Base-by-base conservation (phyloP, 2,888 invertebrate genomes). In the Hypomecis atomaria region DNA sequence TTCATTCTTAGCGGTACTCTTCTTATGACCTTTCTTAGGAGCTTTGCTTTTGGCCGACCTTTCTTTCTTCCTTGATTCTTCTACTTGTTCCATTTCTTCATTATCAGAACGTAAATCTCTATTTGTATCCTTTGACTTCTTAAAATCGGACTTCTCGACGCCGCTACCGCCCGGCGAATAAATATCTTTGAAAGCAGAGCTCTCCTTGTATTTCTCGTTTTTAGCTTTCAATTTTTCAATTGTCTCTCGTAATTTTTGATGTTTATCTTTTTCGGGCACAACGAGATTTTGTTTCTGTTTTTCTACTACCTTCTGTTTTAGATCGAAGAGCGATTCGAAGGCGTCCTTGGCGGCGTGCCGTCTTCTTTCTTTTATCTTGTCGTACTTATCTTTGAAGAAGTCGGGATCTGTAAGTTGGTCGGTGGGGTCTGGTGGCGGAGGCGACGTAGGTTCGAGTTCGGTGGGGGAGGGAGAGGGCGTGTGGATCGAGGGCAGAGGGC, bases 221-320 rank as follows among this genome's bases (percentile, higher is more conserved):
- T 94, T 95, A 9, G 94, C 94, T 83, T 94, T 95, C 10, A 95
- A 77, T 78, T 95, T 95, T 81, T 95, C 95, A 59, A 95, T 95
- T 0, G 95, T 95, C 78, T 94, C 94, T 50, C 89, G 83, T 38
- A 93, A 76, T 66, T 93, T 93, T 65, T 89, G 88, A 77, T 93
- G 93, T 78, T 93, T 94, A 23, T 93, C 92, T 74, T 89, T 93
- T 69, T 90, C 92, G 0, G 89, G 86, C 52, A 86, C 72, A 48
- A 82, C 76, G 33, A 86, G 70, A 74, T 86, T 87, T 69, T 85
- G 83, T 74, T 86, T 88, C 75, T 86, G 85, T 78, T 89, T 90
- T 57, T 88, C 90, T 62, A 76, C 81, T 63, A 84, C 77, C 74
- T 91, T 91, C 67, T 88, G 88, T 75, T 93, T 93, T 48, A 84